Percentiles rank a stretch among this genome's conserved stretches.
phyloP scores from a whole-genome alignment of 2,888 invertebrate species.

The Cryptus armator region DNA sequence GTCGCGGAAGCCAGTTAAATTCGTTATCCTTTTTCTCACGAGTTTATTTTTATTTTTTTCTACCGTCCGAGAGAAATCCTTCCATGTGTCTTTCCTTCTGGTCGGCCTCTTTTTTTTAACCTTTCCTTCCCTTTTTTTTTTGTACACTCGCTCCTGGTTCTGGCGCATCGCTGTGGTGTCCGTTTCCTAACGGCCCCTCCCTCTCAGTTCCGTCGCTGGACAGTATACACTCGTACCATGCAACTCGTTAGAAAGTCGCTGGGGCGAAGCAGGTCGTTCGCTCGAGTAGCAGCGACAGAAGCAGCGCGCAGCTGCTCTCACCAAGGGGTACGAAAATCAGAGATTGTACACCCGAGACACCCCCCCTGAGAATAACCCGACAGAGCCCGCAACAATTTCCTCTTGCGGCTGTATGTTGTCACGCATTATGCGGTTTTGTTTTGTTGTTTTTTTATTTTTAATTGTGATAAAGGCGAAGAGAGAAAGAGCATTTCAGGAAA shows the following conservation, averaged over 20 bases:
- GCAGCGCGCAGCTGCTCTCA: conserved; percentile 50
- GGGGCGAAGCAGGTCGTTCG: conserved; percentile 53
- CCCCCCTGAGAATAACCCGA: conserved; percentile 18
- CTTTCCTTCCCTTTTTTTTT: conserved; percentile 26
- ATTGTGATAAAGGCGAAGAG: conserved; percentile 48
- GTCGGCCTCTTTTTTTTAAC: conserved; percentile 9
- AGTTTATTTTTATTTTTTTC: conserved; percentile 21
- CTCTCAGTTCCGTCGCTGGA: conserved; percentile 9
- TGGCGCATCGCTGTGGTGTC: conserved; percentile 60
- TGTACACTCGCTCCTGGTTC: conserved; percentile 60
- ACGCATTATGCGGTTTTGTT: conserved; percentile 12
- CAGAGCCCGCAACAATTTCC: conserved; percentile 59
- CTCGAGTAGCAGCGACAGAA: conserved; percentile 58
- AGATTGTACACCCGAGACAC: conserved; percentile 60
- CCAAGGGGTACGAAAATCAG: conserved; percentile 62
- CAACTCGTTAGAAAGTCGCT: conserved; percentile 62
- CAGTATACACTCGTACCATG: conserved; percentile 20
- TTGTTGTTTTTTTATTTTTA: conserved; percentile 22
- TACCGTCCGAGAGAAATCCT: conserved; percentile 21
- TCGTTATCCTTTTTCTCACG: conserved; percentile 31
- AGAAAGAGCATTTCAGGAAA: background rate
- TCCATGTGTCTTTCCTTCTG: conserved; percentile 31
- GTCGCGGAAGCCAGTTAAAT: conserved; percentile 44
- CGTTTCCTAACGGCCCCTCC: conserved; percentile 39
- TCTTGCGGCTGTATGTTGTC: conserved; percentile 10